Conservation (phyloP, 2,888 invertebrate species). For the Ophion costatus region DNA sequence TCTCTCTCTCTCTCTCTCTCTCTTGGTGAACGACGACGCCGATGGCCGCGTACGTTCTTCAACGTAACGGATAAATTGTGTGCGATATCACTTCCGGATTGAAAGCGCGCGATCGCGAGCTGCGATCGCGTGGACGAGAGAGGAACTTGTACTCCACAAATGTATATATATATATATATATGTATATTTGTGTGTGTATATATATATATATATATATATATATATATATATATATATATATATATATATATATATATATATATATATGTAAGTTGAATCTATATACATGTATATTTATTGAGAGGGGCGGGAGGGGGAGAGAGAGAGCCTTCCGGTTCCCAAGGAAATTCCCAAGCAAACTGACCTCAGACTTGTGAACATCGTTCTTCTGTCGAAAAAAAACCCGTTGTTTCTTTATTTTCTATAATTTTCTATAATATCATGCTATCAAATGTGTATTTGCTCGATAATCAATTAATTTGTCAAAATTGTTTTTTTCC, state of each 20-base stretch:
- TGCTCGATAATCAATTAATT: too few species aligned
- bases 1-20: conserved; percentile 2
- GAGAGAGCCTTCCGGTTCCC: neutral
- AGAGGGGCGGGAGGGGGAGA: neutral
- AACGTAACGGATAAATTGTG: conserved; percentile 73
- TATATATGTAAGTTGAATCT: conserved; percentile 13
- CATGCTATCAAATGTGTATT: too few species aligned
- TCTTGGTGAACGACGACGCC: conserved; percentile 14
- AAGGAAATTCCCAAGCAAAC: too few species aligned
- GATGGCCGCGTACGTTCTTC: conserved; percentile 49
- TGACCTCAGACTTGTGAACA: too few species aligned
- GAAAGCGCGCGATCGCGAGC: conserved; percentile 68
- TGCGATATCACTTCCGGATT: conserved; percentile 74
- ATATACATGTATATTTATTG: conserved; percentile 11
- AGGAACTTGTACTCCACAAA: conserved; percentile 14
- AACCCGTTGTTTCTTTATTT: too few species aligned
- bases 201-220: neutral
- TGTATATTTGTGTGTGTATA: neutral
- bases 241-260: neutral
- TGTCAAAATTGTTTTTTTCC: too few species aligned
- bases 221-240: neutral
- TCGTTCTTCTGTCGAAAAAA: too few species aligned
- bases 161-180: neutral
- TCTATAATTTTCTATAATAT: too few species aligned
- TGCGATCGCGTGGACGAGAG: conserved; percentile 43